These are phyloP conservation scores for Apamea crenata DNA, from an alignment of 2,888 invertebrate species.

Conservation along the genomic window DNA sequence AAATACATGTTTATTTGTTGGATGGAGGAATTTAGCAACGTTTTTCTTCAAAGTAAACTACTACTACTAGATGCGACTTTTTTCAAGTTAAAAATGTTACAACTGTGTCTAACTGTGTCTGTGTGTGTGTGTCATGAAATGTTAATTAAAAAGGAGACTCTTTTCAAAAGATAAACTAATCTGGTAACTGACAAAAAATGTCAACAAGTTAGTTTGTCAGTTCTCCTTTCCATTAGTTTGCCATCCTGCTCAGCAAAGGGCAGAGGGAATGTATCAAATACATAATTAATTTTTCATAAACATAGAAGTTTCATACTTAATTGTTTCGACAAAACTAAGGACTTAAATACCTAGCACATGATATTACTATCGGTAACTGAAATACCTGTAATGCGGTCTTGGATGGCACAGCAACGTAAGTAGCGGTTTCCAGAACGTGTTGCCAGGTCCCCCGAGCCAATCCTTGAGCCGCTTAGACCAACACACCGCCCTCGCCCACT, in stretches of 20 bases:
- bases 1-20: not conserved
- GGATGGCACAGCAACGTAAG: conserved; percentile 93
- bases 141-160: too few relatives aligned
- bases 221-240: not conserved
- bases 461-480: conserved; percentile 95
- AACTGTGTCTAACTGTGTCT: too few relatives aligned
- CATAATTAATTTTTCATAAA: not conserved
- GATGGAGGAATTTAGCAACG: too few relatives aligned
- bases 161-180: too few relatives aligned
- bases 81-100: too few relatives aligned
- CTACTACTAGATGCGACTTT: too few relatives aligned
- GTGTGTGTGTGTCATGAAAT: too few relatives aligned
- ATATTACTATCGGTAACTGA: not conserved
- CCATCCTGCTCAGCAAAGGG: not conserved
- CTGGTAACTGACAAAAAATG: not conserved
- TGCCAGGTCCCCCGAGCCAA: conserved; percentile 96
- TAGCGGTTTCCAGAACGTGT: conserved; percentile 96
- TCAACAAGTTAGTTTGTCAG: not conserved
- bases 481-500: conserved; percentile 95
- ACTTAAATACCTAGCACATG: not conserved
- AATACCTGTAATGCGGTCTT: conserved; percentile 80
- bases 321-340: not conserved
- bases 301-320: not conserved
- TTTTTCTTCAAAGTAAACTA: not conserved
- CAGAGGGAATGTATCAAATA: not conserved